A percentile compares a stretch with the other conserved stretches of the same genome.
phyloP scores from a whole-genome alignment of 30 jellyfish, hydroid and myxozoan genomes.

The Turritopsis rubra region DNA sequence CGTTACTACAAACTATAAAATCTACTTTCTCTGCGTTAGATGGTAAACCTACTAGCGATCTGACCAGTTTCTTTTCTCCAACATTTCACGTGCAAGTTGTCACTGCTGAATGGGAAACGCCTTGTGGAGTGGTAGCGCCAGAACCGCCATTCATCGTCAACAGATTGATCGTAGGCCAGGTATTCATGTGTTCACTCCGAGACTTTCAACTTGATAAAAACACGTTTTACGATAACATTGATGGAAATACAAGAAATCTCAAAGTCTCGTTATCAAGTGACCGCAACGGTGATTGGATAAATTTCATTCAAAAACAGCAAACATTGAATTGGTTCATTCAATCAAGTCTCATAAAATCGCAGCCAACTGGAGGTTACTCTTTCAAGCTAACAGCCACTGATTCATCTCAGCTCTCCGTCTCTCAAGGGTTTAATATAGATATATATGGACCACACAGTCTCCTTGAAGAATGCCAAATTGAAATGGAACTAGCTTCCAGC shows the following conservation, averaged over 20 bases:
- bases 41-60: not conserved
- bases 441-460: constrained; percentile 31
- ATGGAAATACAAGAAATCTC: constrained; percentile 39
- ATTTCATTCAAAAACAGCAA: constrained; percentile 33
- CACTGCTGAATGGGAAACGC: not conserved
- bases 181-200: constrained; percentile 11
- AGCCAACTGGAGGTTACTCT: not conserved
- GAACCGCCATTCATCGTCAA: constrained; percentile 13
- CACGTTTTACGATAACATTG: constrained; percentile 40
- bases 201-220: constrained; percentile 23
- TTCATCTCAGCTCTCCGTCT: constrained; percentile 22
- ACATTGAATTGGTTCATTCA: constrained; percentile 27
- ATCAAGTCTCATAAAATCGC: not conserved
- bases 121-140: constrained; percentile 16
- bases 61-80: constrained; percentile 5
- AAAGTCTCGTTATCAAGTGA: not conserved
- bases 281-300: constrained; percentile 43
- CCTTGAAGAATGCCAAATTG: constrained; percentile 35
- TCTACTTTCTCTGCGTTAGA: not conserved
- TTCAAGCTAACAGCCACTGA: constrained; percentile 35
- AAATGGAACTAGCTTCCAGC: not conserved
- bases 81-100: not conserved
- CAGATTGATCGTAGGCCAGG: constrained; percentile 26
- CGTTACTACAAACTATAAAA: not conserved
- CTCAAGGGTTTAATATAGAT: constrained; percentile 4